Evolutionary conservation across 2,797 vertebrate species (phyloP).

Genomic region (Siniperca undulata): DNA sequence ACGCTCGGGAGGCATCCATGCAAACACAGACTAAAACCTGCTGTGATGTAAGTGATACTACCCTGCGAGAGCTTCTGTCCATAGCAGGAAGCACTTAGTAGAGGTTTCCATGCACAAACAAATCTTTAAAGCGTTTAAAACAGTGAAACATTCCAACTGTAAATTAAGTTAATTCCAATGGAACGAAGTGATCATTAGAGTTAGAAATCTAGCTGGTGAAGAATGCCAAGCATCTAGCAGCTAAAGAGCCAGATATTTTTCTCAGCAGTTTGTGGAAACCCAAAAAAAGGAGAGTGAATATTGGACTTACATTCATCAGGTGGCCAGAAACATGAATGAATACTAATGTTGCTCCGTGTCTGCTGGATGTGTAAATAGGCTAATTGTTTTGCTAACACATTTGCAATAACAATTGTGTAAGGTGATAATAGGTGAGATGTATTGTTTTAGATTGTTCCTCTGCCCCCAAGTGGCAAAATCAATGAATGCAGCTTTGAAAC

Average conservation of each 20-base stretch:
- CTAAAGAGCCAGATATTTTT: background rate
- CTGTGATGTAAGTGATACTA: constrained; percentile 64
- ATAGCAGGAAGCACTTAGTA: constrained; percentile 19
- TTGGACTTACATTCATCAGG: background rate
- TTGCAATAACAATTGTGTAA: background rate
- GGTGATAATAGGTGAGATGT: background rate
- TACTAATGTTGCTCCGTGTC: background rate
- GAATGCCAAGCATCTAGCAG: background rate
- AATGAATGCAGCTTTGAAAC: background rate
- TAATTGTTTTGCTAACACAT: background rate
- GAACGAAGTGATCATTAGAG: too few species aligned
- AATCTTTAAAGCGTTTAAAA: constrained; percentile 3
- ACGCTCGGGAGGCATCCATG: constrained; percentile 59
- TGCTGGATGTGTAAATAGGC: background rate
- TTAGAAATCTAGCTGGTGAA: background rate
- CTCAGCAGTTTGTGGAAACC: background rate
- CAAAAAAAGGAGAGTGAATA: background rate
- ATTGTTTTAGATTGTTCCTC: background rate
- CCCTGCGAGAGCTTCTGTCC: constrained; percentile 58
- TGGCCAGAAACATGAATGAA: background rate
- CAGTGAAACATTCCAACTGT: background rate
- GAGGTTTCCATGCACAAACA: constrained; percentile 11
- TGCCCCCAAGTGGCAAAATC: background rate
- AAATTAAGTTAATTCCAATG: too few species aligned
- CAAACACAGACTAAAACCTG: constrained; percentile 59